phyloP scores from a whole-genome alignment of 2,113 vertebrate species.

The Damaliscus lunatus region DNA sequence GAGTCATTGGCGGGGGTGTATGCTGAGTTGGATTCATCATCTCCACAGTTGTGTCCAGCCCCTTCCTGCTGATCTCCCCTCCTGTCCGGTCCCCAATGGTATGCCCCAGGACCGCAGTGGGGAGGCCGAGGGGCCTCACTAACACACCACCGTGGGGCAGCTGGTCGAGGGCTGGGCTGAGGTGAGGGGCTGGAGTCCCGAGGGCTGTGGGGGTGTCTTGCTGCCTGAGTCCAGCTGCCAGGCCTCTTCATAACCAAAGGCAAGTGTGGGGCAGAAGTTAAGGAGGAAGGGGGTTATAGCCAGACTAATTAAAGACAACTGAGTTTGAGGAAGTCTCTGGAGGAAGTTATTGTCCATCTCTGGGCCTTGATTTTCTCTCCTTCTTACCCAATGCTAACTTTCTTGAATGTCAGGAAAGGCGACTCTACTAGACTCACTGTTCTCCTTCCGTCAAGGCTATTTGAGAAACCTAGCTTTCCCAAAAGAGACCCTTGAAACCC shows the following conservation, averaged over 20 bases:
- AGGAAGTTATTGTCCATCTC: neutral
- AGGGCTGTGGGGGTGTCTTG: neutral
- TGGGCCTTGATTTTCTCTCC: neutral
- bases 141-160: neutral
- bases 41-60: neutral
- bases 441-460: neutral
- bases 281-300: neutral
- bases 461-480: neutral
- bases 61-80: neutral
- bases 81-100: neutral
- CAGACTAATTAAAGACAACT: neutral
- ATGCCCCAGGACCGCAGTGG: neutral
- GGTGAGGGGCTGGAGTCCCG: neutral
- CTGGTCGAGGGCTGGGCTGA: neutral
- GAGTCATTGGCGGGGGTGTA: neutral
- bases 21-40: neutral
- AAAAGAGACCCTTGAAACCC: neutral
- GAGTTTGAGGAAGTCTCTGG: neutral
- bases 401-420: neutral
- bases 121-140: fast-evolving
- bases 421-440: neutral
- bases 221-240: neutral
- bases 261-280: neutral
- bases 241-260: neutral
- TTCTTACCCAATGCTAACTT: neutral